Conservation (phyloP, 2,797 vertebrate genomes). For the Sus cebifrons region DNA sequence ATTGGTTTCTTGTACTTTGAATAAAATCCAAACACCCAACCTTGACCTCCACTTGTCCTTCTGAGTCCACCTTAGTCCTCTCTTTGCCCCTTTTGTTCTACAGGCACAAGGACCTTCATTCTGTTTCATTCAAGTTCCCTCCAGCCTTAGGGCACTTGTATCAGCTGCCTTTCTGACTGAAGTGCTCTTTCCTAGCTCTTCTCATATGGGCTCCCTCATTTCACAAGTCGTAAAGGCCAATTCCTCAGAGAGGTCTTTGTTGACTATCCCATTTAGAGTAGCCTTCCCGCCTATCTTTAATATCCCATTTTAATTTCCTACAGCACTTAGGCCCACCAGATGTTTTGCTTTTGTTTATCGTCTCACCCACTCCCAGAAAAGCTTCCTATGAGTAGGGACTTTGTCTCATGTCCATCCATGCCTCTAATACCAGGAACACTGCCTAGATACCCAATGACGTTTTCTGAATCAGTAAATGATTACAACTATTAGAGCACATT, state of each 20-base stretch:
- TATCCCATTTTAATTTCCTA: conserved; percentile 13
- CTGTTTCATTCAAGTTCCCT: background rate
- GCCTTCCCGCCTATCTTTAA: background rate
- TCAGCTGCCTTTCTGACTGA: background rate
- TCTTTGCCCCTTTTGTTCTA: background rate
- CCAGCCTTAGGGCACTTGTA: background rate
- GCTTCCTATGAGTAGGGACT: background rate
- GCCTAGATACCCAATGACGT: background rate
- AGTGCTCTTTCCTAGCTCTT: background rate
- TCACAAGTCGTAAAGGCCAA: background rate
- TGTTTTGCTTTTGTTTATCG: background rate
- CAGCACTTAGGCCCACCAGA: background rate
- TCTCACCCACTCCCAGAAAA: background rate
- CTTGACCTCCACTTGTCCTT: background rate
- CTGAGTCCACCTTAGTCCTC: background rate
- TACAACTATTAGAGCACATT: conserved; percentile 20
- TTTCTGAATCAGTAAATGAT: conserved; percentile 8
- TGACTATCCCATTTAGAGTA: background rate
- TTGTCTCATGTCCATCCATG: background rate
- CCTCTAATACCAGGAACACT: background rate
- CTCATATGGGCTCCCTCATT: background rate
- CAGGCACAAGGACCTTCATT: background rate
- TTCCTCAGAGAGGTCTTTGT: background rate
- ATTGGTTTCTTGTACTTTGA: background rate
- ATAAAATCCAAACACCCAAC: background rate